A percentile compares a stretch with the other conserved stretches of the same genome.
phyloP scores from a whole-genome alignment of 2,113 vertebrate species.

The Anolis sagrei region DNA sequence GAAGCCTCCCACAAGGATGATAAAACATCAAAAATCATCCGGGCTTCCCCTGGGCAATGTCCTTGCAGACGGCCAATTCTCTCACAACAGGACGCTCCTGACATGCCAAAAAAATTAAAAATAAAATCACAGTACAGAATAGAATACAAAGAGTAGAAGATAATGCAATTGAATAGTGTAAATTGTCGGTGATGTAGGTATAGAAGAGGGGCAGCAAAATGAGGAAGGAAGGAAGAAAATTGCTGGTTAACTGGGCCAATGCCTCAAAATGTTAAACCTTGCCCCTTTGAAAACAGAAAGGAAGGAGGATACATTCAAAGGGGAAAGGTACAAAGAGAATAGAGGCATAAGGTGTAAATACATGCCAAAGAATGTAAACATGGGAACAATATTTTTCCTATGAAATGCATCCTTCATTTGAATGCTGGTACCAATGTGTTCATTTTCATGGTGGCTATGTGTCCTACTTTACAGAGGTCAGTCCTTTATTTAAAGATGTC shows the following conservation, averaged over 20 bases:
- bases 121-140: too few relatives aligned
- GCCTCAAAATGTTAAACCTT: conserved; percentile 30
- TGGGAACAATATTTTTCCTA: conserved; percentile 26
- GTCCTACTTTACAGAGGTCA: not conserved
- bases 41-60: too few relatives aligned
- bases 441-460: not conserved
- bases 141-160: too few relatives aligned
- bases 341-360: not conserved
- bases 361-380: not conserved
- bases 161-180: too few relatives aligned
- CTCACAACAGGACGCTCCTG: too few relatives aligned
- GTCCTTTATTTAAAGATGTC: too few relatives aligned
- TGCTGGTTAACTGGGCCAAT: not conserved
- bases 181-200: too few relatives aligned
- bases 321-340: not conserved
- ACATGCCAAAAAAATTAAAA: too few relatives aligned
- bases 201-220: too few relatives aligned
- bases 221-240: not conserved
- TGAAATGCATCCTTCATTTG: not conserved
- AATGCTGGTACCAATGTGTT: not conserved
- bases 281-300: conserved; percentile 16
- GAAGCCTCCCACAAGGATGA: too few relatives aligned
- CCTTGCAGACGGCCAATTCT: too few relatives aligned
- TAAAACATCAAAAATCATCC: too few relatives aligned
- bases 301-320: conserved; percentile 4